These are phyloP conservation scores for Pseudomyrmex sp. DNA, from an alignment of 1,140 invertebrate species.

Conservation along the genomic window DNA sequence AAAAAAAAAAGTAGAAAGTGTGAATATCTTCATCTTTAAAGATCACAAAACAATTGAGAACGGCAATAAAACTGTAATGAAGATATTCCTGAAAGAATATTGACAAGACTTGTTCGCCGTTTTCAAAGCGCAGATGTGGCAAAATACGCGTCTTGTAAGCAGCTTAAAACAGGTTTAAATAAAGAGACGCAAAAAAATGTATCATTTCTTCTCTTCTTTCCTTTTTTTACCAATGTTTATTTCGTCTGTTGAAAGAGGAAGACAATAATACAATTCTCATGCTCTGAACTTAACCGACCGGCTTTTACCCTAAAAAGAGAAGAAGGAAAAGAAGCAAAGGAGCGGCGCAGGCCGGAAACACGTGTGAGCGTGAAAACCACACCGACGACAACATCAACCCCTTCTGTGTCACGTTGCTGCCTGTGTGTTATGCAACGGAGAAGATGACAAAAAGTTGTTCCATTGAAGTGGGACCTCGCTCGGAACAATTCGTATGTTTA, in stretches of 20 bases:
- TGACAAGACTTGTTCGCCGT: not conserved
- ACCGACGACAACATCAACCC: slow-evolving; percentile 34
- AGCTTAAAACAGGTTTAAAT: not conserved
- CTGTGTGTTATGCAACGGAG: not conserved
- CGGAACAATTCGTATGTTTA: slow-evolving; percentile 29
- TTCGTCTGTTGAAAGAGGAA: not conserved
- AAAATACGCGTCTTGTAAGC: not conserved
- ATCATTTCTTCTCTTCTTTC: not conserved
- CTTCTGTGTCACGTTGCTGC: slow-evolving; percentile 44
- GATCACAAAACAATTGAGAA: not conserved
- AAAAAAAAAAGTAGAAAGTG: too few relatives aligned
- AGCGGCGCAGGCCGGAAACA: not conserved
- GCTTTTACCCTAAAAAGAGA: slow-evolving; percentile 42
- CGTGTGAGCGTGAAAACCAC: not conserved
- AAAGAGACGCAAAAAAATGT: too few relatives aligned
- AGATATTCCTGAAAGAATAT: not conserved
- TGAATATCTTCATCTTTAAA: too few relatives aligned
- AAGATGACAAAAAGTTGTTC: not conserved
- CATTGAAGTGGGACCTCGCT: slow-evolving; percentile 27
- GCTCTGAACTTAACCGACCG: slow-evolving; percentile 14
- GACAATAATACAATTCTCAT: not conserved
- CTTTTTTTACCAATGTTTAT: not conserved
- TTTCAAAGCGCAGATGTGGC: not conserved
- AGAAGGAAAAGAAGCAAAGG: not conserved
- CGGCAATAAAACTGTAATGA: not conserved